Base-by-base conservation (phyloP, 2,888 invertebrate genomes). In the Stictocephala bisonia region DNA sequence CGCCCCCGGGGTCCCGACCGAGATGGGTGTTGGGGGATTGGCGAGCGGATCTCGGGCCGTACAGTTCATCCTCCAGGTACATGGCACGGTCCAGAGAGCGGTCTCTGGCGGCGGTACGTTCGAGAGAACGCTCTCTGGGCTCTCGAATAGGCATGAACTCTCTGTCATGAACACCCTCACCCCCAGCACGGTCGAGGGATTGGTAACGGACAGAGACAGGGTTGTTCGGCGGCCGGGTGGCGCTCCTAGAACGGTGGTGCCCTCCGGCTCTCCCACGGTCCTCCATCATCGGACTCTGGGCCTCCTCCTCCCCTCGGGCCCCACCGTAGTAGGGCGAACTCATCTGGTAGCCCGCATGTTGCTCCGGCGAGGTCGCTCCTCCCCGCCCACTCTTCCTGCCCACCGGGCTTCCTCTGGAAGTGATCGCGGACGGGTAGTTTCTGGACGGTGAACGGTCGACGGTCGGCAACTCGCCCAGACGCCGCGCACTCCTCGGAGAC, bases 381-480 rank as follows among this genome's bases (percentile, higher is more conserved):
- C 87, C 87, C 74, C 87, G 85, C 74, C 86, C 86, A 79, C 73
- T 77, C 73, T 78, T 80, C 50, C 80, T 77, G 18, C 80, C 80
- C 20, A 79, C 76, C 40, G 78, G 80, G 64, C 79, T 78, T 80
- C 86, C 86, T 75, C 80, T 82, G 78, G 83, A 80, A 74, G 83
- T 84, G 82, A 88, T 86, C 80, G 86, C 85, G 85, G 91, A 90
- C 78, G 88, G 88, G 87, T 93, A 93, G 84, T 89, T 90, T 84
- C 94, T 89, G 82, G 93, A 93, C 84, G 94, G 94, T 85, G 93
- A 93, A 84, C 94, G 91, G 90, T 95, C 94, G 85, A 94, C 94
- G 84, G 93, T 94, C 84, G 94, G 94, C 86, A 94, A 87, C 84
- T 90, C 90, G 73, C 85, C 86, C 83, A 88, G 87, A 85, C 90